Percentiles rank a stretch among this genome's conserved stretches.
phyloP scores from a whole-genome alignment of 2,113 vertebrate species.

The Salvelinus namaycush region DNA sequence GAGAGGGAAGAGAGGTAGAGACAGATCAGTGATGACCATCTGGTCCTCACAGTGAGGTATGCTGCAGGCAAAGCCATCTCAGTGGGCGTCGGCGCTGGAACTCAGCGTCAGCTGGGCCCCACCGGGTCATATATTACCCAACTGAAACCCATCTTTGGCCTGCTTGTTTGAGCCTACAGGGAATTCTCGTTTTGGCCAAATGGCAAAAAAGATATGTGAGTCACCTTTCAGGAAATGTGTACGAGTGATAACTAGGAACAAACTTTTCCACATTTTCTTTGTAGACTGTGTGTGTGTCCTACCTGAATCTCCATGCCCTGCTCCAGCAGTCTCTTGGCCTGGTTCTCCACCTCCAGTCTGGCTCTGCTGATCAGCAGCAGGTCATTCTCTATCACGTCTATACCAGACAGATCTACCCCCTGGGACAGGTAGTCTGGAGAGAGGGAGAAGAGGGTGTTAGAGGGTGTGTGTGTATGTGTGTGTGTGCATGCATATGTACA shows the following conservation, averaged over 20 bases:
- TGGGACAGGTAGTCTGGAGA: slow-evolving; percentile 94
- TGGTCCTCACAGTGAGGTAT: too few relatives aligned
- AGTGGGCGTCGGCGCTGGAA: too few relatives aligned
- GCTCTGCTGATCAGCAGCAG: slow-evolving; percentile 94
- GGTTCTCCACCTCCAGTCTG: slow-evolving; percentile 95
- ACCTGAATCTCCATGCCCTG: slow-evolving; percentile 98
- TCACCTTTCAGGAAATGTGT: too few relatives aligned
- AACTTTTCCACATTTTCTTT: neutral
- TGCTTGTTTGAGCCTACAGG: too few relatives aligned
- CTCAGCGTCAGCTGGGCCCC: too few relatives aligned
- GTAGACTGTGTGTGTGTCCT: slow-evolving; percentile 32
- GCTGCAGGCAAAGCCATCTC: too few relatives aligned
- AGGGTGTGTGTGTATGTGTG: neutral
- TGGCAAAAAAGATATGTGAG: too few relatives aligned
- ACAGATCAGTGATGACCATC: too few relatives aligned
- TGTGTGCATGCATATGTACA: neutral
- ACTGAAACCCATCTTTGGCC: too few relatives aligned
- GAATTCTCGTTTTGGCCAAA: too few relatives aligned
- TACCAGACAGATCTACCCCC: slow-evolving; percentile 93
- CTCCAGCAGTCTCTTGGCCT: slow-evolving; percentile 92
- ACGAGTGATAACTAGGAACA: neutral
- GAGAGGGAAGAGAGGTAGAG: too few relatives aligned
- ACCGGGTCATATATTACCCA: too few relatives aligned
- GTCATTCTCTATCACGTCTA: slow-evolving; percentile 96
- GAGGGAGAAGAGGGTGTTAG: slow-evolving; percentile 14